Conservation (phyloP, 2,888 invertebrate genomes). For the Eurytoma adleriae region DNA sequence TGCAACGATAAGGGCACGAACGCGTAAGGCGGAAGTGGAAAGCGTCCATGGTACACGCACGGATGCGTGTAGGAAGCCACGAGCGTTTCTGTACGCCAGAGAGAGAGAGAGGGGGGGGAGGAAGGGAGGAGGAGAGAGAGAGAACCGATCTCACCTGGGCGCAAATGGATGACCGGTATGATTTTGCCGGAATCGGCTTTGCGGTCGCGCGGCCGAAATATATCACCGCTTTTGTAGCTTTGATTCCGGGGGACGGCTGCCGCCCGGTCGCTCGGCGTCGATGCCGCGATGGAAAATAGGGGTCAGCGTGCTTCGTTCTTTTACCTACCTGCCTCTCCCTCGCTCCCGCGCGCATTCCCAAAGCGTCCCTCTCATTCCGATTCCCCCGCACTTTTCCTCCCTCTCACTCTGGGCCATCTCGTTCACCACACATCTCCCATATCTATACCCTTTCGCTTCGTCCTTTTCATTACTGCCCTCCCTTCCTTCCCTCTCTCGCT, state of each 20-base stretch:
- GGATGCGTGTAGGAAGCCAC: not conserved
- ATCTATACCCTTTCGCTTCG: no score
- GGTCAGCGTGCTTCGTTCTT: conserved; percentile 34
- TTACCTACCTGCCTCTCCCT: not conserved
- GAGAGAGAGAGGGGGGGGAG: not conserved
- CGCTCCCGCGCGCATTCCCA: not conserved
- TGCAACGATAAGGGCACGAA: conserved; percentile 9
- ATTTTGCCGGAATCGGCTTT: conserved; percentile 62
- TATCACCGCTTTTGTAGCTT: conserved; percentile 64
- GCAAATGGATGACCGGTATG: conserved; percentile 54
- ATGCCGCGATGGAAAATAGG: conserved; percentile 32
- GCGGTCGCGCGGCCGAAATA: conserved; percentile 58
- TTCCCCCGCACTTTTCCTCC: not conserved
- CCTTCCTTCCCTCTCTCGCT: no score
- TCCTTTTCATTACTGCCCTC: no score
- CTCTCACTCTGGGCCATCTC: not conserved
- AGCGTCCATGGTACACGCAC: not conserved
- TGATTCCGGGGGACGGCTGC: conserved; percentile 58
- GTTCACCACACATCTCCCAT: no score
- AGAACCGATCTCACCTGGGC: not conserved
- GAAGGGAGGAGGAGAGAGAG: not conserved
- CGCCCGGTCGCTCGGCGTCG: not conserved
- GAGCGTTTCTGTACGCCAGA: not conserved
- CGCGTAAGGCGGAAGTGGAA: conserved; percentile 21
- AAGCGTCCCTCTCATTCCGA: not conserved